Percentiles rank a stretch among this genome's conserved stretches.
These are phyloP conservation scores for Protonemura montana DNA, from an alignment of 2,888 invertebrate species.

Conservation along the genomic window DNA sequence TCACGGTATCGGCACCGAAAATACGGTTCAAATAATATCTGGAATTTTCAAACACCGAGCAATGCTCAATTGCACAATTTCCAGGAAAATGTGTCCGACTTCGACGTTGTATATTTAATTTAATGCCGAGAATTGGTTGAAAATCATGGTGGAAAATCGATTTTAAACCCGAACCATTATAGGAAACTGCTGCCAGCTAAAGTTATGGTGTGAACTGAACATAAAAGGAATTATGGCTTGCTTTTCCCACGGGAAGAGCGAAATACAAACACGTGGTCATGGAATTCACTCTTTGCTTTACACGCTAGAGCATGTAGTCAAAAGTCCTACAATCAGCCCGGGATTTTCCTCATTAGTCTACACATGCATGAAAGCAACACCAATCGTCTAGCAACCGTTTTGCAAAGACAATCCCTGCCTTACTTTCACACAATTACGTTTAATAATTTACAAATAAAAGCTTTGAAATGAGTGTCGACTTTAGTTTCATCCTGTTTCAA, in stretches of 20 bases:
- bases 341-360: neutral
- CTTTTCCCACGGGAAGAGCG: neutral
- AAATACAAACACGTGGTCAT: neutral
- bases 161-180: neutral
- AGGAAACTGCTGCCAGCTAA: neutral
- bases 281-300: neutral
- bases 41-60: neutral
- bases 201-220: neutral
- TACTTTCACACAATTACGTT: neutral
- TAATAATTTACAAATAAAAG: neutral
- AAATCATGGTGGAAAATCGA: neutral
- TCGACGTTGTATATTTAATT: neutral
- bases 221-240: neutral
- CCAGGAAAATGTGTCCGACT: neutral
- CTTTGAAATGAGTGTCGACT: neutral
- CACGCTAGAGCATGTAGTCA: neutral
- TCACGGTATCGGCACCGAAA: neutral
- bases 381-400: neutral
- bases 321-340: neutral
- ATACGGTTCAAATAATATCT: neutral
- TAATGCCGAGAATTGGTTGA: neutral
- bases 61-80: conserved; percentile 1
- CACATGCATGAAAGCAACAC: neutral
- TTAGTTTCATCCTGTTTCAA: neutral
- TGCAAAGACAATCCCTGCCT: neutral